Percentiles rank a stretch among this genome's conserved stretches.
These are phyloP conservation scores for Pseudopleuronectes americanus DNA, from an alignment of 2,797 vertebrate genomes.

Conservation along the genomic window DNA sequence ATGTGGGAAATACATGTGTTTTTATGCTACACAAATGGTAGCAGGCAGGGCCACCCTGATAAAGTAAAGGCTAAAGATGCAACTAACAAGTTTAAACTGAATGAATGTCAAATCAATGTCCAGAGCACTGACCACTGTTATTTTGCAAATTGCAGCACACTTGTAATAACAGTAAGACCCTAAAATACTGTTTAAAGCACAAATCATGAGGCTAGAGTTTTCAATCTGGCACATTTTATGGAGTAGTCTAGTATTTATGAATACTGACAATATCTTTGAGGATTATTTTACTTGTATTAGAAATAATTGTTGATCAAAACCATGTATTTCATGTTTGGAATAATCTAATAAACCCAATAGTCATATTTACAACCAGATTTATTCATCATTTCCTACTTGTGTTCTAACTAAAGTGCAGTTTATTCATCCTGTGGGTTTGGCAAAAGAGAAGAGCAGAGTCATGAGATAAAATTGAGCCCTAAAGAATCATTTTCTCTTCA, in stretches of 20 bases:
- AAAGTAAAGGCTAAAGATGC: too few relatives aligned
- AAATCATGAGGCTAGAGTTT: neutral
- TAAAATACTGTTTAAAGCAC: too few relatives aligned
- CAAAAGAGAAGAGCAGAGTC: neutral
- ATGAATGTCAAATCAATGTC: too few relatives aligned
- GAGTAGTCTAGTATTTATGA: neutral
- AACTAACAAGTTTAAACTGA: too few relatives aligned
- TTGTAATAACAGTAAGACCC: too few relatives aligned
- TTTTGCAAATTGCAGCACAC: too few relatives aligned
- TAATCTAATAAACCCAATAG: neutral
- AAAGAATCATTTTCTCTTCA: neutral
- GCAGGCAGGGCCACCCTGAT: too few relatives aligned
- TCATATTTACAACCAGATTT: neutral
- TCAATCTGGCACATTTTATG: neutral
- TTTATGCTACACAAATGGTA: neutral
- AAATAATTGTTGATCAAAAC: neutral
- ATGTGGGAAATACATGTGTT: neutral
- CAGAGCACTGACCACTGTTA: too few relatives aligned
- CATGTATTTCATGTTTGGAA: neutral
- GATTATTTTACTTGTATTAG: neutral
- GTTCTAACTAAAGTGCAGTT: neutral
- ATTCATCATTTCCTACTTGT: neutral
- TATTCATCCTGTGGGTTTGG: constrained; percentile 3
- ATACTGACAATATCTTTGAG: neutral
- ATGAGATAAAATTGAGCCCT: neutral